Base-by-base conservation (phyloP, 2,888 invertebrate species). In the Atrina japonica region DNA sequence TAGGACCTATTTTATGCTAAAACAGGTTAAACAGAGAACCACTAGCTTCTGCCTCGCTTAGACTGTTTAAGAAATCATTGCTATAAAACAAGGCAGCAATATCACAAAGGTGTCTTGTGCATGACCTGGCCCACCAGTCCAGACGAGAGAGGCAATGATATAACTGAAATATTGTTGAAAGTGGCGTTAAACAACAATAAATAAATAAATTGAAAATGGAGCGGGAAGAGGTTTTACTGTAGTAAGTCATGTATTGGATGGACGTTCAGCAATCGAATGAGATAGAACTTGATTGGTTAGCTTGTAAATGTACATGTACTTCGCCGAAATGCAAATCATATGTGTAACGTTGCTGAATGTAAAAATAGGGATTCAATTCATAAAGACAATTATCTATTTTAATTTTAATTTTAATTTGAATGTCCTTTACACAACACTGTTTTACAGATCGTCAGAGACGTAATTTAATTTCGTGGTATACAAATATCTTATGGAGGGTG, bases 71-170 rank as follows among this genome's bases (percentile, higher is more conserved):
- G 21, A 16, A 45, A 66, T 29, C 76, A 77, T 52, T 47, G 49
- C 9, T 49, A 45, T n/a, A 30, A 77, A 18, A 77, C 77, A 18
- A 78, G 49, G 70, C 73, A 40, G 76, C 61, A 30, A 79, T 78
- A 47, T 76, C 66, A 75, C 49, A 56, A 27, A 40, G 65, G 35
- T 58, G 59, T 70, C 56, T 69, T 14, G 61, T 27, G 23, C 11
- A 35, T 2, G 23, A 64, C 71, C 71, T 14, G 45, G 30, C 3
- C n/a, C 60, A n/a, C 67, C 71, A 58, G 21, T 40, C 75, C 71
- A 40, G 35, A 49, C 60, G 70, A 50, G 9, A 41, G 55, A 43
- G 70, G 70, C n/a, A n/a, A n/a, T n/a, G n/a, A n/a, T n/a, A n/a
- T n/a, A n/a, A n/a, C n/a, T n/a, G n/a, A n/a, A n/a, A n/a, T n/a